Evolutionary conservation across 1,140 invertebrate genomes (phyloP), one percentile per base, ranked within the genome.

Genomic region (Diabrotica undecimpunctata): DNA sequence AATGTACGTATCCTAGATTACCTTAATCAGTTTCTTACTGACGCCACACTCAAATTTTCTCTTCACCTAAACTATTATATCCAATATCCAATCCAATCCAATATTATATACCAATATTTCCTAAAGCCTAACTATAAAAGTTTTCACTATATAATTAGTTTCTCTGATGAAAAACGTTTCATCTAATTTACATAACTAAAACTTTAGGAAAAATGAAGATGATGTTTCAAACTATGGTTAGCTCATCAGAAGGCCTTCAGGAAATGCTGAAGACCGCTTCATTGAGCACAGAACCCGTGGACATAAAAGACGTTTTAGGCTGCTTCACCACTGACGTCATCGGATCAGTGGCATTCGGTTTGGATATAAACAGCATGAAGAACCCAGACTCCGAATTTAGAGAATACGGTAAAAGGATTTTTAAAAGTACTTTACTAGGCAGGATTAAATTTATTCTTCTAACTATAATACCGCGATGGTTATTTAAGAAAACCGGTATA

Each of bases 301-400:
- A 85, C 68, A 77, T 83, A 13, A 79, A 82, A 73, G 78, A 81
- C 66, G 50, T 83, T 1, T 71, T 82, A 80, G 53, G 82, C 0
- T 64, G 71, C 12, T 78, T 74, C 55, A 70, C 75, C 0, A 75
- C 71, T 0, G 76, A 79, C 60, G 79, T 84, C 7, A 86, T 86
- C 61, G 84, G 82, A 2, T 81, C 80, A 0, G 83, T 81, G 59
- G 84, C 82, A 7, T 87, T 87, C 74, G 86, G 85, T 5, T 74
- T 87, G 8, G 75, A 86, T 58, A 80, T 79, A 67, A 81, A 84
- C 60, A 76, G 81, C 11, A 65, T 87, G n/a, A 72, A 76, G 46
- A 76, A 85, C 66, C 80, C 82, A 36, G 74, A 84, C 41, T 81
- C 79, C 7, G 50, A 61, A 25, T 71, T 68, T 35, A 55, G 70